These are phyloP conservation scores for Microhierax caerulescens DNA, from an alignment of 2,797 vertebrate genomes.

Conservation along the genomic window DNA sequence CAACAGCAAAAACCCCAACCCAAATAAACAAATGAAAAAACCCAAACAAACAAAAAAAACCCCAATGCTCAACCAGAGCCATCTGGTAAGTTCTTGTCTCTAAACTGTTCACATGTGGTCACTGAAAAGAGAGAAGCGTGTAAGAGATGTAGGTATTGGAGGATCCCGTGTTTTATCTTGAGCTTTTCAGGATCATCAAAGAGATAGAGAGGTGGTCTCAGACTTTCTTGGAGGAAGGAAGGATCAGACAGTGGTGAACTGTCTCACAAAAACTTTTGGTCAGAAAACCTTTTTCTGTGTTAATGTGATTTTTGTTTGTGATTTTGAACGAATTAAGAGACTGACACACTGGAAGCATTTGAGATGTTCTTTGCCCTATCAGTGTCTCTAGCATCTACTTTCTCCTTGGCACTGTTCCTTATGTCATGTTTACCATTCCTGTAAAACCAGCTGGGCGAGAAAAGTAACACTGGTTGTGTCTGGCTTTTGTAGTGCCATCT, in stretches of 20 bases:
- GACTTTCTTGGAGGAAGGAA: neutral
- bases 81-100: neutral
- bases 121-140: neutral
- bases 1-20: no score
- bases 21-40: no score
- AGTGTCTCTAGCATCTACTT: neutral
- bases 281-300: neutral
- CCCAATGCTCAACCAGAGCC: neutral
- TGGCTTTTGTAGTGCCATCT: neutral
- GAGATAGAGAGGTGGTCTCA: neutral
- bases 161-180: neutral
- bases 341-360: neutral
- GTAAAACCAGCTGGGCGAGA: neutral
- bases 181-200: neutral
- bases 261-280: neutral
- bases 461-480: neutral
- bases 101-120: neutral
- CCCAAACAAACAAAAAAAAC: no score
- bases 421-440: neutral
- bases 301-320: neutral
- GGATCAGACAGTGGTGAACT: neutral
- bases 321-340: neutral
- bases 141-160: neutral
- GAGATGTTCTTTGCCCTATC: neutral
- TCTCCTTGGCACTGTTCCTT: neutral